phyloP scores from a whole-genome alignment of 1,140 invertebrate species.

The Battus philenor region DNA sequence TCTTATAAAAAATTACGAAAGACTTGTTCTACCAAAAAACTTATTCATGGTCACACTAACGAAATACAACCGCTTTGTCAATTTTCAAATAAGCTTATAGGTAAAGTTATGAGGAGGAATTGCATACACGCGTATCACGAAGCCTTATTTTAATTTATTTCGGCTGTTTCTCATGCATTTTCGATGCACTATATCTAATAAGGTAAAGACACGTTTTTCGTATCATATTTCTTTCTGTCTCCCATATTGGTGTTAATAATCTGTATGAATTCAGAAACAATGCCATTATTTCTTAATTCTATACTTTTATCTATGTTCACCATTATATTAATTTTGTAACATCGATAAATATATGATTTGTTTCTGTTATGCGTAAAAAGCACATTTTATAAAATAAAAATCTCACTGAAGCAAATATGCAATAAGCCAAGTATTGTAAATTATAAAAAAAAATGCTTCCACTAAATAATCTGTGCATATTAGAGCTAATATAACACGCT shows the following conservation, averaged over 20 bases:
- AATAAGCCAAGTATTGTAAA: neutral
- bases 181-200: slow-evolving; percentile 53
- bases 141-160: slow-evolving; percentile 39
- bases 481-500: too few species aligned
- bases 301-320: neutral
- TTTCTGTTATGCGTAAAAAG: slow-evolving; percentile 11
- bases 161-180: slow-evolving; percentile 43
- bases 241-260: slow-evolving; percentile 35
- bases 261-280: slow-evolving; percentile 44
- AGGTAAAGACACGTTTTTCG: slow-evolving; percentile 57
- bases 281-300: neutral
- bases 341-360: neutral
- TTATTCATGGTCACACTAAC: slow-evolving; percentile 24
- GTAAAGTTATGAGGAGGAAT: neutral
- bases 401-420: neutral
- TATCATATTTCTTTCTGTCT: slow-evolving; percentile 33
- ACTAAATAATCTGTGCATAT: too few species aligned
- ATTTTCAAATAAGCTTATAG: slow-evolving; percentile 3
- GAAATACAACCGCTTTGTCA: slow-evolving; percentile 6
- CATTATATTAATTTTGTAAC: neutral
- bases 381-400: slow-evolving; percentile 1
- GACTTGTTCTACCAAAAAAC: slow-evolving; percentile 20
- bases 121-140: slow-evolving; percentile 18
- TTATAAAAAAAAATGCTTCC: too few species aligned
- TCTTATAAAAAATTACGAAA: slow-evolving; percentile 16